Conservation (phyloP, 92 coral and sea anemone genomes). For the Siderastrea siderea region DNA sequence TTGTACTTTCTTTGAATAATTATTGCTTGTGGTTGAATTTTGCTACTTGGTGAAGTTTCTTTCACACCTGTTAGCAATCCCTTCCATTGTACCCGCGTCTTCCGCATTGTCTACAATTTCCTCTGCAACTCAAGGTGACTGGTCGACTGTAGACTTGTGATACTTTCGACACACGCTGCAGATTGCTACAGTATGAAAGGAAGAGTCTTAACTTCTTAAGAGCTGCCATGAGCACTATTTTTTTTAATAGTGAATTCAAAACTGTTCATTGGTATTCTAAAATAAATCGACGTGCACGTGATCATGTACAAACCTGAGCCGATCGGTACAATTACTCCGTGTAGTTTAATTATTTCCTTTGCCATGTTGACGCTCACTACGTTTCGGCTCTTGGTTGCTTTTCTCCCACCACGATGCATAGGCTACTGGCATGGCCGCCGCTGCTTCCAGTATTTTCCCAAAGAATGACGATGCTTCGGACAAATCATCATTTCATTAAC, state of each 20-base stretch:
- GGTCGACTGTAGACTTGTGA: constrained; percentile 38
- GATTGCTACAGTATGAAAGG: constrained; percentile 8
- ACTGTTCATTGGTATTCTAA: neutral
- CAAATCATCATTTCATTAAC: too few species aligned
- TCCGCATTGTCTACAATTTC: neutral
- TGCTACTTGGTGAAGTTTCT: neutral
- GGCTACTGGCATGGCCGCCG: too few species aligned
- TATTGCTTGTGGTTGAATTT: too few species aligned
- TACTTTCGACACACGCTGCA: constrained; percentile 39
- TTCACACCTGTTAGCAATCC: neutral
- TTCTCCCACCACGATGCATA: too few species aligned
- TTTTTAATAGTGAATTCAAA: neutral
- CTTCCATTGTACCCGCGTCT: neutral
- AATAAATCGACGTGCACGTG: neutral
- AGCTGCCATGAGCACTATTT: too few species aligned
- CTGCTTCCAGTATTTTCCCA: too few species aligned
- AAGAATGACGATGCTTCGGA: too few species aligned
- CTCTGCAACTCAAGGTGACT: constrained; percentile 3
- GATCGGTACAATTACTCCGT: constrained; percentile 62
- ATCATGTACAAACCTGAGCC: constrained; percentile 61
- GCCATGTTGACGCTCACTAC: constrained; percentile 42
- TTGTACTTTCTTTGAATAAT: too few species aligned
- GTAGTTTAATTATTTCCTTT: constrained; percentile 49
- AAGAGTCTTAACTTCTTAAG: too few species aligned
- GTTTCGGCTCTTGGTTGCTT: too few species aligned